Base-by-base conservation (phyloP, 2,113 vertebrate genomes). In the Alligator mississippiensis region DNA sequence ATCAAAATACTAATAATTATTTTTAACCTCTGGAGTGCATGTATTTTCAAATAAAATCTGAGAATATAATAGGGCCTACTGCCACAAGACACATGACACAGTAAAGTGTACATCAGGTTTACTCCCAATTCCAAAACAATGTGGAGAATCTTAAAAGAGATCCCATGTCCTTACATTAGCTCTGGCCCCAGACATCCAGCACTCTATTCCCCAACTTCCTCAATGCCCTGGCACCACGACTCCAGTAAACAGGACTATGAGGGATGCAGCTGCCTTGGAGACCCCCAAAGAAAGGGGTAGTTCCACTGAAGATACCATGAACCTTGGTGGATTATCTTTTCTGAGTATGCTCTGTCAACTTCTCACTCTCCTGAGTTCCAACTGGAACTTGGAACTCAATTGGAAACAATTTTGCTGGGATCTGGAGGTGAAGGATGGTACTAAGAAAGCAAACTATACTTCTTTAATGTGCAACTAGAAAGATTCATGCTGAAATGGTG, bases 11-110 rank as follows among this genome's bases (percentile, higher is more conserved):
- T 77, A 25, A 57, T 93, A 63, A 89, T 89, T 87, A 79, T 93
- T 95, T 93, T 85, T 22, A 74, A 74, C 22, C 70, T 74, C 11
- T 47, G 22, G 22, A 74, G 38, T 13, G 6, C 38, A 90, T 93
- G 87, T 92, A 82, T 87, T 80, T 84, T 80, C 38, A 94, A 86
- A 89, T n/a, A 70, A 93, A 94, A 93, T 47, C 47, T 88, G 87
- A 90, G 47, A 91, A 80, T 78, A 88, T 68, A 47, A 47, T 47
- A 82, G 76, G 28, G 38, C 92, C 59, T 80, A 24, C 6, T 2
- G 80, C 91, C 93, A 93, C 82, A 93, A 93, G 77, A 96, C 94
- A 89, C 76, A 86, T 0, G 3, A 80, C 83, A 62, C 68, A 21
- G 58, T 75, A 25, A 81, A 60, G 70, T 87, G 77, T 81, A 92